Evolutionary conservation across 2,888 invertebrate species (phyloP).

Genomic region (Drosophila quinaria): DNA sequence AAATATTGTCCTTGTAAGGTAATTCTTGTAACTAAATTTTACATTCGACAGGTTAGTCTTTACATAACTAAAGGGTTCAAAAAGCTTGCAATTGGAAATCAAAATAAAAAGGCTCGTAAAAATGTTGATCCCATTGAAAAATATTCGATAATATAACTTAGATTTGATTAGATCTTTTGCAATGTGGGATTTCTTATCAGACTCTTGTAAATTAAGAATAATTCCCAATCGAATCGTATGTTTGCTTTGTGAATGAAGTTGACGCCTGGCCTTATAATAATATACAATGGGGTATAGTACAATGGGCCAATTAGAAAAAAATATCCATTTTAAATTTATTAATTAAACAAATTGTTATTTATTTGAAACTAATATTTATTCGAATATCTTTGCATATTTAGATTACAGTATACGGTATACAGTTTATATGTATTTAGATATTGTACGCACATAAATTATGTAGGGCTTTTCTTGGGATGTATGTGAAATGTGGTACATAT

Average conservation of each 20-base stretch:
- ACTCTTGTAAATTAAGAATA: constrained; percentile 23
- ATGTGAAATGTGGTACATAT: constrained; percentile 29
- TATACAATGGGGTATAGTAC: neutral
- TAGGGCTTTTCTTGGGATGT: constrained; percentile 31
- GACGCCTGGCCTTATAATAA: neutral
- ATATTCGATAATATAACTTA: neutral
- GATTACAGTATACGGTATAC: constrained; percentile 57
- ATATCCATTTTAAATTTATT: too few species aligned
- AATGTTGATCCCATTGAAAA: neutral
- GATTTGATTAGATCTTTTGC: neutral
- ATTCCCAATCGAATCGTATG: constrained; percentile 13
- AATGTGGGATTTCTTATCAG: constrained; percentile 23
- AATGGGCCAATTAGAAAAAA: neutral
- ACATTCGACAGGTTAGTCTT: too few species aligned
- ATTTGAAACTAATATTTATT: constrained; percentile 78
- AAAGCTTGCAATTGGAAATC: neutral
- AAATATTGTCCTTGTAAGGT: too few species aligned
- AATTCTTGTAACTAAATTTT: too few species aligned
- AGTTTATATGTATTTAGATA: constrained; percentile 58
- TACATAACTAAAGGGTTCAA: too few species aligned
- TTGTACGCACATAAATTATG: constrained; percentile 67
- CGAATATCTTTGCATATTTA: constrained; percentile 78
- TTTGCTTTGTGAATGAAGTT: constrained; percentile 34
- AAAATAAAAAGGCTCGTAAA: neutral
- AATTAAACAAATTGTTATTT: neutral